Conservation (phyloP, 2,888 invertebrate genomes). For the Anoncus sp. region DNA sequence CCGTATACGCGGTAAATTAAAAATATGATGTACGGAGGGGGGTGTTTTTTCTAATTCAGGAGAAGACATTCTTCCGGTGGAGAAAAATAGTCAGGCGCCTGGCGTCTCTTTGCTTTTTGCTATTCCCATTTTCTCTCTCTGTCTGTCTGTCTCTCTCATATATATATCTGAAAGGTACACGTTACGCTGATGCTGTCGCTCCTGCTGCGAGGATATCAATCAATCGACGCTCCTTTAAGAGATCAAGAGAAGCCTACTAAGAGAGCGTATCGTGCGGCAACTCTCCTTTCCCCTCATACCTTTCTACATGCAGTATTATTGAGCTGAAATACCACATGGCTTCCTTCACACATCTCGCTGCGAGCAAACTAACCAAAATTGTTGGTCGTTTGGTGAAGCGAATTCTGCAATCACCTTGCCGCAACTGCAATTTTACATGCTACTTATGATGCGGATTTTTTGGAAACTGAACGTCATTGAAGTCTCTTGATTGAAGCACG, state of each 20-base stretch:
- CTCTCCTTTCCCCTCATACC: conserved; percentile 39
- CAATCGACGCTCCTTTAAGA: conserved; percentile 79
- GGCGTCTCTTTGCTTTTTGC: conserved; percentile 31
- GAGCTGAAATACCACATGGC: conserved; percentile 78
- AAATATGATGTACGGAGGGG: conserved; percentile 10
- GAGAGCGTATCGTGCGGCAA: conserved; percentile 59
- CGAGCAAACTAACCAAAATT: too few species aligned
- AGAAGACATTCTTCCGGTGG: conserved; percentile 33
- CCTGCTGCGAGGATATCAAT: too few species aligned
- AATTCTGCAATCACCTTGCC: too few species aligned
- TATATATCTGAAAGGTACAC: conserved; percentile 14
- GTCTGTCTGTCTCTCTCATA: conserved; percentile 9
- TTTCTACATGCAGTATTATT: conserved; percentile 77
- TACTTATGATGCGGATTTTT: too few species aligned
- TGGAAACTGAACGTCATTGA: too few species aligned
- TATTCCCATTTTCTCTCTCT: not conserved
- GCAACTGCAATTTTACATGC: too few species aligned
- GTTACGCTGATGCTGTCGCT: conserved; percentile 37
- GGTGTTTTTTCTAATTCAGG: not conserved
- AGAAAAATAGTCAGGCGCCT: conserved; percentile 39
- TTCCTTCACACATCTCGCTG: conserved; percentile 54
- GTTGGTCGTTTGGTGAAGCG: too few species aligned
- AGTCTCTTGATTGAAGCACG: too few species aligned
- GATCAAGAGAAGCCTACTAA: conserved; percentile 59
- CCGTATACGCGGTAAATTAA: conserved; percentile 28